phyloP scores from a whole-genome alignment of 2,113 vertebrate species.

The Tor tambroides region DNA sequence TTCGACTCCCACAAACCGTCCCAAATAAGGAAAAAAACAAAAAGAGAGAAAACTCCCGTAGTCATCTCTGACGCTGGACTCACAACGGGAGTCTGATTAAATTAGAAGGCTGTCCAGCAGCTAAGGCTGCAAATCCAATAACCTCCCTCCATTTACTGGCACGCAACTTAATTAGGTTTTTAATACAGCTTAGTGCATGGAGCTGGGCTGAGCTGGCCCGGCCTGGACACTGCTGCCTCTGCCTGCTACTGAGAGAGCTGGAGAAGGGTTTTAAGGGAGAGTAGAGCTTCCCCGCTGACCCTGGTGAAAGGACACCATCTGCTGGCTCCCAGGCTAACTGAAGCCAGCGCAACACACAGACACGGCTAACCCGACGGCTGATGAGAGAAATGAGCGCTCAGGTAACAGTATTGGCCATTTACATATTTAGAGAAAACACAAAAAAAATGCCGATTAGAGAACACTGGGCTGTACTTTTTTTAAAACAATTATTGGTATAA shows the following conservation, averaged over 20 bases:
- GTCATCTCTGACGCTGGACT: constrained; percentile 59
- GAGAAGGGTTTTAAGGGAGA: constrained; percentile 29
- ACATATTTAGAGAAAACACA: neutral
- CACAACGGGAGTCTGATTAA: constrained; percentile 72
- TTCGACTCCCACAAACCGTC: constrained; percentile 40
- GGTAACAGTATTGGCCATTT: neutral
- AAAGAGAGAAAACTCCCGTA: constrained; percentile 38
- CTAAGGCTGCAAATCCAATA: constrained; percentile 88
- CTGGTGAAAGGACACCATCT: constrained; percentile 89
- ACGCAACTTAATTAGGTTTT: constrained; percentile 92
- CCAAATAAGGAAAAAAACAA: constrained; percentile 30
- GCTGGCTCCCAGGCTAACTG: constrained; percentile 82
- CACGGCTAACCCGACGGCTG: constrained; percentile 44
- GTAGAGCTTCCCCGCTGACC: constrained; percentile 78
- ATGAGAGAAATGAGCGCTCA: neutral
- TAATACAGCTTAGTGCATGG: constrained; percentile 88
- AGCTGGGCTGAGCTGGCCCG: constrained; percentile 72
- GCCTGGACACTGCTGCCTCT: constrained; percentile 71
- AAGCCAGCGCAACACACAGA: constrained; percentile 44
- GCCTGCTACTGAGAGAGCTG: constrained; percentile 59
- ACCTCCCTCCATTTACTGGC: constrained; percentile 83
- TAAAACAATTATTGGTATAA: no score
- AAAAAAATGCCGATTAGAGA: no score
- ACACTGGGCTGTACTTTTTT: neutral
- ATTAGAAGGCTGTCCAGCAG: constrained; percentile 77